Evolutionary conservation across 2,888 invertebrate species (phyloP), one percentile per base, ranked within the genome.

Genomic region (Holacanthella duospinosa): DNA sequence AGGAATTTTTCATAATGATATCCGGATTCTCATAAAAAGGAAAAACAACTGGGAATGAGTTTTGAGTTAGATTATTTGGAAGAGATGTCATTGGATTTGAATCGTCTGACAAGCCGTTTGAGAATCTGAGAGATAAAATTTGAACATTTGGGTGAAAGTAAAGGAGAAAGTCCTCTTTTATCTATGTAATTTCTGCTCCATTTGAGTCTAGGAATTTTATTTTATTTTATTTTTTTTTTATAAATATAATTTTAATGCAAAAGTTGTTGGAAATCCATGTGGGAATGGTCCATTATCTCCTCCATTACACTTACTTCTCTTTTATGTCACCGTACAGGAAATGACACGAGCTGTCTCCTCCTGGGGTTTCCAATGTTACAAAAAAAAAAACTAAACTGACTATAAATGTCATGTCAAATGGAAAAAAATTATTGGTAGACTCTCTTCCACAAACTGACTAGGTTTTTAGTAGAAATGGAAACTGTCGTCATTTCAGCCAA

Each of bases 221-320:
- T n/a, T n/a, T n/a, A n/a, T n/a, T n/a, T n/a, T n/a, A n/a, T 36
- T 16, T 36, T 16, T 36, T 36, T 36, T 21, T 48, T 48, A 16
- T 48, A 48, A 48, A 48, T 48, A 48, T 48, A 48, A 48, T 48
- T 48, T 48, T 48, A 48, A 48, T 48, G 48, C 48, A 48, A 48
- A 48, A 21, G 48, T 48, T 48, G 48, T 48, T 9, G 4, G 12
- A 48, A 4, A 48, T 36, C 36, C 36, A 9, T 9, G 19, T 48
- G 12, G 48, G 48, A 48, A 48, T 48, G 48, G 48, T n/a, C 48
- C 48, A 48, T 48, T 48, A 48, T 48, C 48, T 21, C 48, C 48
- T 48, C 48, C 48, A 48, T 48, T 48, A 48, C 48, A 48, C 21
- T 48, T 48, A n/a, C 48, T 48, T 21, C n/a, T 48, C 48, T 16